Evolutionary conservation across 2,797 vertebrate genomes (phyloP).

Genomic region (Rachycentron canadum): DNA sequence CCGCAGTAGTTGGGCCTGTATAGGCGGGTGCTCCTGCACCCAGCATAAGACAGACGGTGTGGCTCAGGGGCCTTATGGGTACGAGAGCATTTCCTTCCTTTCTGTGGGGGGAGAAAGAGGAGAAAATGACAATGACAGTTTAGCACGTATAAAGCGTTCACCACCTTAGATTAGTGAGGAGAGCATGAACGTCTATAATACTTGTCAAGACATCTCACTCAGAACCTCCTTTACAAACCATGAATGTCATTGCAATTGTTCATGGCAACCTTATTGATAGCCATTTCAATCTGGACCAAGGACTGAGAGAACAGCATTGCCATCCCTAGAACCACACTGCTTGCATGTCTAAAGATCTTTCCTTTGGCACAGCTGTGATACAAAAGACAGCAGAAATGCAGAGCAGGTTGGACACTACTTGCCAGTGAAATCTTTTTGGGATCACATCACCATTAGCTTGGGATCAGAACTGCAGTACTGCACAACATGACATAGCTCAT

Average conservation of each 20-base stretch:
- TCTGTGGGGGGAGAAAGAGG: conserved; percentile 68
- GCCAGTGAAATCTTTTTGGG: conserved; percentile 5
- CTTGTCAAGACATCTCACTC: not conserved
- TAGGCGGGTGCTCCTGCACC: conserved; percentile 85
- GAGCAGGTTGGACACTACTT: not conserved
- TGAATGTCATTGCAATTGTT: not conserved
- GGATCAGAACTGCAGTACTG: conserved; percentile 1
- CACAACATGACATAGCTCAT: conserved; percentile 22
- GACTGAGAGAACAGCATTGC: not conserved
- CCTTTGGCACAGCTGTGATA: conserved; percentile 4
- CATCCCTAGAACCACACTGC: not conserved
- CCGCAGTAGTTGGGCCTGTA: conserved; percentile 88
- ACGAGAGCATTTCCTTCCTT: conserved; percentile 87
- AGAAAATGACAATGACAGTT: conserved; percentile 2
- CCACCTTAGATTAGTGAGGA: not conserved
- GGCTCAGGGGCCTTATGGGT: conserved; percentile 86
- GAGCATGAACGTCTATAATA: not conserved
- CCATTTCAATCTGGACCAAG: not conserved
- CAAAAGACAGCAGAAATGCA: not conserved
- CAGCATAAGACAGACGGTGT: conserved; percentile 82
- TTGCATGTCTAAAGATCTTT: not conserved
- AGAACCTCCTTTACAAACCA: not conserved
- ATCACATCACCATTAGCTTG: conserved; percentile 19
- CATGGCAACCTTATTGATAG: not conserved
- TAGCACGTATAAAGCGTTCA: not conserved